phyloP scores from a whole-genome alignment of 1,140 invertebrate genomes.

The Cylas formicarius region DNA sequence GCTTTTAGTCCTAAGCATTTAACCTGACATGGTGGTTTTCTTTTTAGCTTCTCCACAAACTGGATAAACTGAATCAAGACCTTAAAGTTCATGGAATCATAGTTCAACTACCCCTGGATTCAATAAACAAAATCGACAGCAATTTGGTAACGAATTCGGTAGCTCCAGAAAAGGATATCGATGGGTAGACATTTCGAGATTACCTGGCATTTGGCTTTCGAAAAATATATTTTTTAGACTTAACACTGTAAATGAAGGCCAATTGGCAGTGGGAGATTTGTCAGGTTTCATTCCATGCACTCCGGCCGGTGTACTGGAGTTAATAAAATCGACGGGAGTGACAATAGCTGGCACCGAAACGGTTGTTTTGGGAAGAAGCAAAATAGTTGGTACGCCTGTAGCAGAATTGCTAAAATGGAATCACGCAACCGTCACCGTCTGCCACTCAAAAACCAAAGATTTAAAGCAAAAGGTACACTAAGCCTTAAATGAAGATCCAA shows the following conservation, averaged over 20 bases:
- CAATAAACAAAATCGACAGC: slow-evolving; percentile 72
- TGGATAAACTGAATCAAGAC: slow-evolving; percentile 78
- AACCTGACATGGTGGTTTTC: slow-evolving; percentile 4
- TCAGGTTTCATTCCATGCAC: slow-evolving; percentile 88
- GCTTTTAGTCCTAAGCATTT: background rate
- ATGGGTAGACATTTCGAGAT: slow-evolving; percentile 61
- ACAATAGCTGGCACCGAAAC: slow-evolving; percentile 76
- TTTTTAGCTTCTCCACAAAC: slow-evolving; percentile 49
- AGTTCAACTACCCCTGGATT: slow-evolving; percentile 93
- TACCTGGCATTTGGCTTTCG: background rate
- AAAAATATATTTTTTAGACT: slow-evolving; percentile 50
- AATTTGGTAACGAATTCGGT: slow-evolving; percentile 83
- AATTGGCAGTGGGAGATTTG: slow-evolving; percentile 74
- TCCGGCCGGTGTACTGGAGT: slow-evolving; percentile 84
- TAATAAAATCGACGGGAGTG: slow-evolving; percentile 78
- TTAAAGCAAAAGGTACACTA: slow-evolving; percentile 64
- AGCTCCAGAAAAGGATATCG: slow-evolving; percentile 84
- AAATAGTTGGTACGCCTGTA: slow-evolving; percentile 95
- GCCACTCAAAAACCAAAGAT: slow-evolving; percentile 90
- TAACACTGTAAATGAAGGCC: slow-evolving; percentile 87
- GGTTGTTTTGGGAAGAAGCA: slow-evolving; percentile 92
- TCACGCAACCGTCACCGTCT: slow-evolving; percentile 93
- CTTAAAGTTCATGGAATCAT: slow-evolving; percentile 89
- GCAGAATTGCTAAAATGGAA: slow-evolving; percentile 94
- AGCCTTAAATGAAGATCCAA: slow-evolving; percentile 6